phyloP scores from a whole-genome alignment of 2,888 invertebrate species.

The Caenorhabditis macrosperma region DNA sequence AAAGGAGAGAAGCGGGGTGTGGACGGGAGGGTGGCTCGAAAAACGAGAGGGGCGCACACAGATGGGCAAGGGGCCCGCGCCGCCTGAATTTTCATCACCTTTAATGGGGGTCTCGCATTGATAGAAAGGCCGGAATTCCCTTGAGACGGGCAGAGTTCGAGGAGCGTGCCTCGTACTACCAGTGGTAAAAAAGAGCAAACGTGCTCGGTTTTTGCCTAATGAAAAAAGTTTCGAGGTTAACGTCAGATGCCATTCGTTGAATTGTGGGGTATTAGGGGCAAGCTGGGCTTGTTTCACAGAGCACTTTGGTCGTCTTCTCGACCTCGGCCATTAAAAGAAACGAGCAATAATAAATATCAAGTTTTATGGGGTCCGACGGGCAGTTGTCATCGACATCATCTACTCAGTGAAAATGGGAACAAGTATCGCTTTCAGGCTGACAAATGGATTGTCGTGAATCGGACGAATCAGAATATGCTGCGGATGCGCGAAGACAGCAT shows the following conservation, averaged over 20 bases:
- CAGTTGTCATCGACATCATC: conserved; percentile 7
- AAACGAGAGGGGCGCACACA: not conserved
- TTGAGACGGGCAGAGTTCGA: conserved; percentile 46
- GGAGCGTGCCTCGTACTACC: conserved; percentile 35
- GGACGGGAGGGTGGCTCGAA: conserved; percentile 14
- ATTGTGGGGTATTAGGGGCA: conserved; percentile 11
- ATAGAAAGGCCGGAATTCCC: conserved; percentile 38
- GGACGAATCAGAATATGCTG: conserved; percentile 54
- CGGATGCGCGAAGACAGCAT: conserved; percentile 69
- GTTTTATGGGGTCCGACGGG: conserved; percentile 40
- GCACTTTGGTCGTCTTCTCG: conserved; percentile 18
- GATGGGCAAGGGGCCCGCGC: conserved; percentile 4
- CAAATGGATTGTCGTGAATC: conserved; percentile 61
- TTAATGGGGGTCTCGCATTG: conserved; percentile 50
- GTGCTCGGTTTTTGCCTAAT: conserved; percentile 37
- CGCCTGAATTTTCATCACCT: conserved; percentile 61
- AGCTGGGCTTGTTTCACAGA: not conserved
- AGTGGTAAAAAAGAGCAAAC: conserved; percentile 19
- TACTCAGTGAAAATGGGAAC: conserved; percentile 1
- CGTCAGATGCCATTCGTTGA: conserved; percentile 18
- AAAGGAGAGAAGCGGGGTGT: conserved; percentile 25
- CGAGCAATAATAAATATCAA: conserved; percentile 58
- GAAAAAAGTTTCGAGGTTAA: conserved; percentile 35
- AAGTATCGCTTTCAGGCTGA: conserved; percentile 50
- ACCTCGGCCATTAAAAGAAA: conserved; percentile 47